These are phyloP conservation scores for Orientallactaga sibirica DNA, from an alignment of 2,797 vertebrate species.

Conservation along the genomic window DNA sequence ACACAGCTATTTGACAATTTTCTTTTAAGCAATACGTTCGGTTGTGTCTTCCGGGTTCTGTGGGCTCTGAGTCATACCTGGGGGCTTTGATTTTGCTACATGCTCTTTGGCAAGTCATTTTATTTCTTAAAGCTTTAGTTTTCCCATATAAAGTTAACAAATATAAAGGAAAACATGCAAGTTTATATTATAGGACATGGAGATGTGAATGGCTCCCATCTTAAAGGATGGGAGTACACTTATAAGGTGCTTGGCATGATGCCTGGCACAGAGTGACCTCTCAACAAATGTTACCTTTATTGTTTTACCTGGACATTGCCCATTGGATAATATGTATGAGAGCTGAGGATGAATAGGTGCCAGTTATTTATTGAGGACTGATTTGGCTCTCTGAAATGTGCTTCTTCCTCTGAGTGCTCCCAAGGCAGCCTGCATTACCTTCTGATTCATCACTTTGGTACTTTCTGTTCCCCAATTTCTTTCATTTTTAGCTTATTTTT, in stretches of 20 bases:
- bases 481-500: conserved; percentile 64
- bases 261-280: not conserved
- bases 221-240: not conserved
- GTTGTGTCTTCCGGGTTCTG: not conserved
- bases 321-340: not conserved
- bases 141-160: not conserved
- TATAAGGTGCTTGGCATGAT: not conserved
- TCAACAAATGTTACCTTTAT: not conserved
- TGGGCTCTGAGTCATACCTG: not conserved
- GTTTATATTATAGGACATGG: not conserved
- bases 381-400: not conserved
- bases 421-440: not conserved
- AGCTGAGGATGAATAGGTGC: not conserved
- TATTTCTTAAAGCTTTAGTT: conserved; percentile 29
- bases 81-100: not conserved
- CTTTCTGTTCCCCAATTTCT: not conserved
- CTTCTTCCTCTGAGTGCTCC: not conserved
- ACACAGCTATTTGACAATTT: not conserved
- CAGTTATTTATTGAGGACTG: not conserved
- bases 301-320: not conserved
- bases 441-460: not conserved
- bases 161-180: not conserved
- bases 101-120: not conserved
- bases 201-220: not conserved
- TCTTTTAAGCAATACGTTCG: not conserved